Evolutionary conservation across 2,113 vertebrate genomes (phyloP), one percentile per base, ranked within the genome.

Genomic region (Oxygymnocypris stewartii): DNA sequence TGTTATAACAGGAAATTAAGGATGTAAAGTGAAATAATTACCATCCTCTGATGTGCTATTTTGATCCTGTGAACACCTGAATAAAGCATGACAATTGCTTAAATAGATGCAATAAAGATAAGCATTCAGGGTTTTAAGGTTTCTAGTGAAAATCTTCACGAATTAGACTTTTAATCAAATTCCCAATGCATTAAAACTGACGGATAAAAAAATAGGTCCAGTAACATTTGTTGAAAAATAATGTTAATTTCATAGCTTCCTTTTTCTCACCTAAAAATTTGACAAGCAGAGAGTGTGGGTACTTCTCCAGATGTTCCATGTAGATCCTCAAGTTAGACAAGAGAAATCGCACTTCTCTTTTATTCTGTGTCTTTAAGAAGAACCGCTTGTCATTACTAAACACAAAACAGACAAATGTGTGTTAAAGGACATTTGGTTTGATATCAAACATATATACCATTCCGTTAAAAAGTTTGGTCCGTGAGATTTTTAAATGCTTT

Each of bases 321-420:
- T 98, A 98, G 63, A 93, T 94, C 84, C 92, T 94, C 85, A 98
- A 93, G 87, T 96, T 95, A 18, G 92, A 75, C 31, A 97, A 92
- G 73, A 98, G 95, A 87, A 96, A 96, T 61, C 81, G 92, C 49
- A 96, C 93, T 89, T 98, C 97, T 37, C 93, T 89, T 93, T 94
- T 95, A 61, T 93, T 92, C 91, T 97, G 97, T 1, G 97, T 97
- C 94, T 98, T 98, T 91, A 98, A 87, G 92, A 98, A 98, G 90
- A 96, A 96, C 14, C 95, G 94, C 87, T 97, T 97, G 89, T 98
- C 96, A 14, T 96, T 95, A 85, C 97, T 98, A 84, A 9, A 86
- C 77, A 91, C 28, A 71, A 37, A 4, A 74, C 18, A 10, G 28
- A 85, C 5, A 47, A 47, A 3, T 80, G 37, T 23, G n/a, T 40